Evolutionary conservation across 2,888 invertebrate species (phyloP).

Genomic region (Drosophila histrio): DNA sequence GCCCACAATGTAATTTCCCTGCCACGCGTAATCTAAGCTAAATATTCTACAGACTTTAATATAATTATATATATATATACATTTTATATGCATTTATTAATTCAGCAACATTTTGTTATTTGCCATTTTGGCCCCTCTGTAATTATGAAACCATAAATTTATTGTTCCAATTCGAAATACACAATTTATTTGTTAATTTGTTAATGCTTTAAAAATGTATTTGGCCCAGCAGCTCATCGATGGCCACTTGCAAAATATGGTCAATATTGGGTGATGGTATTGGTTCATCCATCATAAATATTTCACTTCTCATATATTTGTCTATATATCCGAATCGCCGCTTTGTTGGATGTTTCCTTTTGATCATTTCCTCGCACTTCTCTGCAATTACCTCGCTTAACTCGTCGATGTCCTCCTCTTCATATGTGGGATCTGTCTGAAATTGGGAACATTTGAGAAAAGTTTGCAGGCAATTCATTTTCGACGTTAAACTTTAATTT

Average conservation of each 20-base stretch:
- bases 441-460: constrained; percentile 48
- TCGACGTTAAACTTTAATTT: not conserved
- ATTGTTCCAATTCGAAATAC: not conserved
- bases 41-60: no score
- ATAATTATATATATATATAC: no score
- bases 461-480: constrained; percentile 39
- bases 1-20: no score
- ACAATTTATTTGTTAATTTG: not conserved
- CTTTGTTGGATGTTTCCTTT: constrained; percentile 18
- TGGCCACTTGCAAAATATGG: constrained; percentile 25
- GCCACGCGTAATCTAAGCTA: no score
- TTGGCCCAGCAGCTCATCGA: constrained; percentile 26
- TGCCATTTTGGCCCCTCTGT: not conserved
- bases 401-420: constrained; percentile 40
- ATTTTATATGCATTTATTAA: not conserved
- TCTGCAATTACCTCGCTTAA: constrained; percentile 21
- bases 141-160: not conserved
- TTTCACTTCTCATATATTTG: constrained; percentile 39
- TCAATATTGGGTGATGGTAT: constrained; percentile 43
- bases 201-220: constrained; percentile 24
- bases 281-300: constrained; percentile 34
- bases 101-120: no score
- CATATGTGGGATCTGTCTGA: constrained; percentile 44
- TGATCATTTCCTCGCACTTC: constrained; percentile 29
- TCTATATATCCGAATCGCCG: constrained; percentile 33